Conservation (phyloP, 1,140 invertebrate species). For the Lethocerus indicus region DNA sequence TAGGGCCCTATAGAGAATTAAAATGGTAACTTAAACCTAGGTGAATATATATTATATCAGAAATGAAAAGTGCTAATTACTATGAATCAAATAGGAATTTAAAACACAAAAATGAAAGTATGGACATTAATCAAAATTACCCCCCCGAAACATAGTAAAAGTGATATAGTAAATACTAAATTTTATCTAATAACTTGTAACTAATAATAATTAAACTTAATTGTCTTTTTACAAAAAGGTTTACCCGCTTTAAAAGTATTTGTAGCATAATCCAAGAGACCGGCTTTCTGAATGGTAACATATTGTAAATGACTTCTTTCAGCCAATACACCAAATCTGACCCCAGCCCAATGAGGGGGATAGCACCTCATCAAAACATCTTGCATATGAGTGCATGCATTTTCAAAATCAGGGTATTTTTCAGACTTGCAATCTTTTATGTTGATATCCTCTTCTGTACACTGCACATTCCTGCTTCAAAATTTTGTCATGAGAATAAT, state of each 20-base stretch:
- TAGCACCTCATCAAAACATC: conserved; percentile 82
- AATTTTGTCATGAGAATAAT: no score
- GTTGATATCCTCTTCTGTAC: conserved; percentile 82
- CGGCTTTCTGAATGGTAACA: conserved; percentile 78
- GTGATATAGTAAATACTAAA: no score
- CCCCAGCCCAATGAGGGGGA: conserved; percentile 79
- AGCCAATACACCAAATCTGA: conserved; percentile 74
- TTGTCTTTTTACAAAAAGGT: background rate
- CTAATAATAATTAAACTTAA: no score
- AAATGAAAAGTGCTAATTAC: no score
- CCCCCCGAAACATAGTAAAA: no score
- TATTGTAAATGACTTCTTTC: conserved; percentile 75
- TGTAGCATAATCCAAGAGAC: conserved; percentile 83
- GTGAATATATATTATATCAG: no score
- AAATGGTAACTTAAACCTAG: no score
- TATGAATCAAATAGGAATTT: no score
- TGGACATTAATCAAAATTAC: no score
- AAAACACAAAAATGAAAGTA: no score
- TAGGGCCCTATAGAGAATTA: no score
- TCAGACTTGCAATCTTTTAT: conserved; percentile 76
- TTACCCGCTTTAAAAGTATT: conserved; percentile 66
- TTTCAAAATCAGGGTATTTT: conserved; percentile 55
- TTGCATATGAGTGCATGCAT: conserved; percentile 72
- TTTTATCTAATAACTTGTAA: no score
- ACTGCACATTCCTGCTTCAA: conserved; percentile 61